Evolutionary conservation across 1,140 invertebrate species (phyloP), one percentile per base, ranked within the genome.

Genomic region (Brachionus calyciflorus): DNA sequence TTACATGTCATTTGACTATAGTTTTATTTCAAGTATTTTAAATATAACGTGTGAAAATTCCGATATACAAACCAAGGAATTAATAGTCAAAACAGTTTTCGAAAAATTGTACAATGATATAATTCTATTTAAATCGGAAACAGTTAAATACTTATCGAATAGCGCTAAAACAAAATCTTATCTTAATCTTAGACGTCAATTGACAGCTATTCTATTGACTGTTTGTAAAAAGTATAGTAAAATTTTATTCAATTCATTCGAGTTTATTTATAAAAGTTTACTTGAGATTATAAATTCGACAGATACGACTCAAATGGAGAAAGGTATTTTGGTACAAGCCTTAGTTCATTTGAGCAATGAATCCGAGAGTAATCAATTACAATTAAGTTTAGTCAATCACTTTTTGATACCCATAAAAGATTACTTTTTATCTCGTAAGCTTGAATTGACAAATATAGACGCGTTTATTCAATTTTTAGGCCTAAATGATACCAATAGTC

Each of bases 81-180:
- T 19, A 7, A 37, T 73, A n/a, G 46, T 49, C 0, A 49, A 37
- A 28, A 65, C 60, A 9, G 24, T 73, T 19, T 51, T 73, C 12
- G 69, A 73, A 21, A 73, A 73, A 33, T 26, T 73, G 69, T 73
- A 51, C 46, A 24, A 44, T 10, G 69, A 73, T 37, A 1, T 73
- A 17, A 55, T 51, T n/a, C 3, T 41, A 12, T 73, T 73, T 46
- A 24, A 30, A 30, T 21, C 44, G 2, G 69, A 65, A 24, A 65
- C 60, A 24, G 21, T 7, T n/a, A 65, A 65, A 24, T 46, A 65
- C 26, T 44, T 41, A 0, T 33, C 14, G 12, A 19, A 17, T 9
- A 6, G 9, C 28, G 26, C 17, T 12, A 55, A 49, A 21, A 55
- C 24, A 2, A 55, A 73, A 12, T 73, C 5, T n/a, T 33, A 51